Percentiles rank a stretch among this genome's conserved stretches.
These are phyloP conservation scores for Meganola albula DNA, from an alignment of 2,888 invertebrate genomes.

Conservation along the genomic window DNA sequence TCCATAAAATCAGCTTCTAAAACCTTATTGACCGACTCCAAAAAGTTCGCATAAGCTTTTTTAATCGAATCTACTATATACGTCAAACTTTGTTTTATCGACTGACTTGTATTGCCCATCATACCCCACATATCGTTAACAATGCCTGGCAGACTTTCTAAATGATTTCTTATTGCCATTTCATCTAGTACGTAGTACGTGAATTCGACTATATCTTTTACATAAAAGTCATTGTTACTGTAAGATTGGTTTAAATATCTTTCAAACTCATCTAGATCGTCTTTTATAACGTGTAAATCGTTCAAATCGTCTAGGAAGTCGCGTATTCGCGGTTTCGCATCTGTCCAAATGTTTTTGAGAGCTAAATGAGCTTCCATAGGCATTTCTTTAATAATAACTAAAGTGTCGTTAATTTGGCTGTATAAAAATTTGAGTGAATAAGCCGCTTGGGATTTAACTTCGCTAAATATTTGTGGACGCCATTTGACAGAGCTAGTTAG, in stretches of 20 bases:
- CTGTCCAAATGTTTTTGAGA: constrained; percentile 83
- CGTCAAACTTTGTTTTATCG: constrained; percentile 84
- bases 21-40: constrained; percentile 82
- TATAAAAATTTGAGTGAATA: constrained; percentile 57
- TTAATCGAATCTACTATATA: constrained; percentile 86
- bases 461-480: constrained; percentile 84
- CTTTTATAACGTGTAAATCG: constrained; percentile 83
- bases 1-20: constrained; percentile 86
- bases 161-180: constrained; percentile 85
- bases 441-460: constrained; percentile 54
- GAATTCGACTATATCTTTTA: constrained; percentile 85
- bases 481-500: constrained; percentile 88
- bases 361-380: constrained; percentile 84
- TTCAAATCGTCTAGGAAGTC: constrained; percentile 85
- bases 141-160: constrained; percentile 87
- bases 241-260: constrained; percentile 86
- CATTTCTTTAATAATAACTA: constrained; percentile 63
- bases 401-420: constrained; percentile 60
- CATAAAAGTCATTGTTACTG: constrained; percentile 88
- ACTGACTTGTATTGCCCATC: constrained; percentile 90
- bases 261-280: constrained; percentile 84
- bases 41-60: constrained; percentile 82
- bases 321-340: constrained; percentile 83
- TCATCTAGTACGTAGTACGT: constrained; percentile 85
- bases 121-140: constrained; percentile 90